phyloP scores from a whole-genome alignment of 1,140 invertebrate genomes.

The Centruroides sculpturatus region DNA sequence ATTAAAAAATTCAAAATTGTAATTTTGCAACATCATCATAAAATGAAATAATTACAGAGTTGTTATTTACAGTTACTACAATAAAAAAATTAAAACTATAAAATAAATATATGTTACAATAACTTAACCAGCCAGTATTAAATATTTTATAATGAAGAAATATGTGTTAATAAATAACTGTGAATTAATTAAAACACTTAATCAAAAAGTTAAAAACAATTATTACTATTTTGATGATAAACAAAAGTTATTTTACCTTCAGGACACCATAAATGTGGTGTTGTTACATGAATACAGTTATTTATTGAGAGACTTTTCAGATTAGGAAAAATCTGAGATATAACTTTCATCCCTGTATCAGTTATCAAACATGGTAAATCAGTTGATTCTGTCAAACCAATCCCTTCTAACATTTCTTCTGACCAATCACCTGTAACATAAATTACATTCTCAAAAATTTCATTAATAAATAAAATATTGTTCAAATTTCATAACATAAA shows the following conservation, averaged over 20 bases:
- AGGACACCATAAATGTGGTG: constrained; percentile 19
- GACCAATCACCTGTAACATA: constrained; percentile 20
- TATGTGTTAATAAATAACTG: too few relatives aligned
- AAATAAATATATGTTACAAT: too few relatives aligned
- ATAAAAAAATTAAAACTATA: too few relatives aligned
- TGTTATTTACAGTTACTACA: too few relatives aligned
- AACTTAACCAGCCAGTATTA: too few relatives aligned
- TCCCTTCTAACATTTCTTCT: constrained; percentile 17
- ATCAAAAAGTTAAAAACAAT: background rate
- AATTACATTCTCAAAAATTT: too few relatives aligned
- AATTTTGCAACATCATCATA: too few relatives aligned
- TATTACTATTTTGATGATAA: background rate
- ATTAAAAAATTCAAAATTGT: too few relatives aligned
- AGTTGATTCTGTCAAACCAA: constrained; percentile 20
- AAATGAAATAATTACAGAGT: too few relatives aligned
- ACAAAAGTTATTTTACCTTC: background rate
- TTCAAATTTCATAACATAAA: background rate
- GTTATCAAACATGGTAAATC: constrained; percentile 25
- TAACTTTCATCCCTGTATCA: constrained; percentile 24
- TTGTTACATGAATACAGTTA: constrained; percentile 24
- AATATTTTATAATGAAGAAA: too few relatives aligned
- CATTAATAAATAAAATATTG: background rate
- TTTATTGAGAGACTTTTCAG: constrained; percentile 20
- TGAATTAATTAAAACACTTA: background rate
- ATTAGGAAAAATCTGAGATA: constrained; percentile 19